These are phyloP conservation scores for Acronicta alni DNA, from an alignment of 2,888 invertebrate species.

Conservation along the genomic window DNA sequence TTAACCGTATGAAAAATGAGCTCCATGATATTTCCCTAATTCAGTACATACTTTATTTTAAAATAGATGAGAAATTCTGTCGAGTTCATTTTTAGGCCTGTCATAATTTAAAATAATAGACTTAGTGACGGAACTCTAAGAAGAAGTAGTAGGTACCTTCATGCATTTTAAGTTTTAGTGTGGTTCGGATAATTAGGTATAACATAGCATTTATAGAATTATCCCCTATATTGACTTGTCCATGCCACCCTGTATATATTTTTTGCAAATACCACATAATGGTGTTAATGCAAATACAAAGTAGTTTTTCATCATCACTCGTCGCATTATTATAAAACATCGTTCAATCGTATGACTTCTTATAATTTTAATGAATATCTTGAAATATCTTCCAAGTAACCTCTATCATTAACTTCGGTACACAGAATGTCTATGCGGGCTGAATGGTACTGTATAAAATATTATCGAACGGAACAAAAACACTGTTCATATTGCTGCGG, in stretches of 20 bases:
- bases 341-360: background rate
- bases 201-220: no score
- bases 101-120: background rate
- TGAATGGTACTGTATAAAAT: constrained; percentile 42
- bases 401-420: constrained; percentile 22
- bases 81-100: background rate
- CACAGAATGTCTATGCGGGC: constrained; percentile 23
- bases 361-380: constrained; percentile 1
- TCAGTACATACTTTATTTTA: constrained; percentile 57
- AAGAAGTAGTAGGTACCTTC: no score
- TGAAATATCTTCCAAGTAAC: constrained; percentile 11
- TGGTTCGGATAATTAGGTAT: no score
- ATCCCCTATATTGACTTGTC: no score
- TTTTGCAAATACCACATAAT: no score
- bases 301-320: no score
- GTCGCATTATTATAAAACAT: constrained; percentile 5
- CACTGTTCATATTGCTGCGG: constrained; percentile 64
- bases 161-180: no score
- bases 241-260: no score
- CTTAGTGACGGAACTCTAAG: background rate
- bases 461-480: constrained; percentile 62
- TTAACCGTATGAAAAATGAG: constrained; percentile 65
- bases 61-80: constrained; percentile 24
- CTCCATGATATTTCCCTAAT: constrained; percentile 60
- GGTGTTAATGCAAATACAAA: no score